phyloP scores from a whole-genome alignment of 37 sponge, comb jelly and placozoan genomes.

The Oopsacas minuta region DNA sequence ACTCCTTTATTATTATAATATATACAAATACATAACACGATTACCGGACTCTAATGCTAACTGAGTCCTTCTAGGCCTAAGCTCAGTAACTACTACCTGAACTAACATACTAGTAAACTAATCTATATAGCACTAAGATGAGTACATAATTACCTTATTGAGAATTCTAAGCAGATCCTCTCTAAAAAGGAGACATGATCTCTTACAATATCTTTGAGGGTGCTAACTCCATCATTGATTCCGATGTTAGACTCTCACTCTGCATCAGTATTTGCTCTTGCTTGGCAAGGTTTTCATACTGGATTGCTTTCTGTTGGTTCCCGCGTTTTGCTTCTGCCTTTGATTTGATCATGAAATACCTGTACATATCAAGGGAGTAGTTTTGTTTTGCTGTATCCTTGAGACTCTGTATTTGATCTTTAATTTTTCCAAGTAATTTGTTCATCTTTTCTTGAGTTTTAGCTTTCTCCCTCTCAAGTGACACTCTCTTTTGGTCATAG shows the following conservation, averaged over 20 bases:
- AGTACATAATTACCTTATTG: too few species aligned
- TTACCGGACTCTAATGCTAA: too few species aligned
- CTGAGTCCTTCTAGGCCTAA: too few species aligned
- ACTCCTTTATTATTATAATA: too few species aligned
- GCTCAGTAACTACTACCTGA: too few species aligned
- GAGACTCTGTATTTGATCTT: neutral
- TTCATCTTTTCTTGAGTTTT: neutral
- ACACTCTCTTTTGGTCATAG: neutral
- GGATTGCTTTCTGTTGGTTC: neutral
- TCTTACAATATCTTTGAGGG: neutral
- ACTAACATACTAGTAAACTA: too few species aligned
- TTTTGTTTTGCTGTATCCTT: neutral
- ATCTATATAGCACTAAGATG: too few species aligned
- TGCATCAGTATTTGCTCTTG: neutral
- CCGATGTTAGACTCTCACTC: neutral
- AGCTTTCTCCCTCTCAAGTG: neutral
- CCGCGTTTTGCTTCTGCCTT: neutral
- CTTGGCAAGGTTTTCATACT: neutral
- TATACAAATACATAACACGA: too few species aligned
- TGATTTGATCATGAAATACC: neutral
- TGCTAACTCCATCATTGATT: neutral
- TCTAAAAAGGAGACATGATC: too few species aligned
- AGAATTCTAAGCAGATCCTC: too few species aligned
- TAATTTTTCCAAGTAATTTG: neutral
- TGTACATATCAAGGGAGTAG: neutral